phyloP scores from a whole-genome alignment of 2,113 vertebrate genomes.

The Cololabis saira region DNA sequence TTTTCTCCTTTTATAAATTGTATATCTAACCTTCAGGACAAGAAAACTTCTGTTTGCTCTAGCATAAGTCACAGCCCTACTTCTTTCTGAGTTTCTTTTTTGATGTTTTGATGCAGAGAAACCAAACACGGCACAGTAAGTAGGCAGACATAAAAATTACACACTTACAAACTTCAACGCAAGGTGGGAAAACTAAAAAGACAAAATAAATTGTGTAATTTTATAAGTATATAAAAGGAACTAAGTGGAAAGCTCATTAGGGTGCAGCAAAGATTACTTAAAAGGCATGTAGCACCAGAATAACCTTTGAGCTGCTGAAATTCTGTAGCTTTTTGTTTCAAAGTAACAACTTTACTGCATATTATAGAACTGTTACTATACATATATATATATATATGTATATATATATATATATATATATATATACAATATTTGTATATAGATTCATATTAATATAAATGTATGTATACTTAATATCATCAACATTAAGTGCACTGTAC shows the following conservation, averaged over 20 bases:
- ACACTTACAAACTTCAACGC: conserved; percentile 15
- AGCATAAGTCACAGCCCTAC: conserved; percentile 46
- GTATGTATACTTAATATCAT: too few species aligned
- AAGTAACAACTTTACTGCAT: too few species aligned
- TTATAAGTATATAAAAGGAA: conserved; percentile 3
- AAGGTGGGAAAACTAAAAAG: neutral
- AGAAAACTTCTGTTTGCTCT: neutral
- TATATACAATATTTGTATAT: too few species aligned
- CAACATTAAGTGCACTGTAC: too few species aligned
- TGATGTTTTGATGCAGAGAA: conserved; percentile 11
- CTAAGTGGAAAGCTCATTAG: conserved; percentile 19
- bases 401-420: too few species aligned
- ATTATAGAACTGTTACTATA: too few species aligned
- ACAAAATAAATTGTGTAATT: neutral
- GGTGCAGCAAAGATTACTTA: conserved; percentile 17
- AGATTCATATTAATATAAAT: too few species aligned
- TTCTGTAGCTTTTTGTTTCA: too few species aligned
- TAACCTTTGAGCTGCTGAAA: conserved; percentile 31
- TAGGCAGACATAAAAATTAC: neutral
- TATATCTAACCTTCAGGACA: neutral
- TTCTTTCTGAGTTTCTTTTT: conserved; percentile 31
- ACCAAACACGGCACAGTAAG: conserved; percentile 8
- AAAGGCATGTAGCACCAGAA: conserved; percentile 9
- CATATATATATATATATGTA: too few species aligned
- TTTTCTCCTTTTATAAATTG: neutral